Percentiles rank a stretch among this genome's conserved stretches.
Conservation (phyloP, 2,797 vertebrate genomes). For the Chiloscyllium punctatum region DNA sequence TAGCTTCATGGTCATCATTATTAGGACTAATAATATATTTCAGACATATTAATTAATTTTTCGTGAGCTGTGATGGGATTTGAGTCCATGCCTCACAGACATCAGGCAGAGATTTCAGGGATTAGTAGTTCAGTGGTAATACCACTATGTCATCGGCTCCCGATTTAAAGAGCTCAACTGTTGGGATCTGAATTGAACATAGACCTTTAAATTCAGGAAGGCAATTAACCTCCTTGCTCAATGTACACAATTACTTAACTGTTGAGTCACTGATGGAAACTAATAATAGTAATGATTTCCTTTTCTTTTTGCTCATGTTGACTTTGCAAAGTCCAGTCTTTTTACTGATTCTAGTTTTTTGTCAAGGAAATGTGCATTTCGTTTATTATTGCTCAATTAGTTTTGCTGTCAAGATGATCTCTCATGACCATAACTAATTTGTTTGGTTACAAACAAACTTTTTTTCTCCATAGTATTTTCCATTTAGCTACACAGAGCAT, state of each 20-base stretch:
- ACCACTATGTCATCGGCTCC: too few relatives aligned
- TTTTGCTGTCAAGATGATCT: not conserved
- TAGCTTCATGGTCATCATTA: too few relatives aligned
- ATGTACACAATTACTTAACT: not conserved
- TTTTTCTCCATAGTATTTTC: not conserved
- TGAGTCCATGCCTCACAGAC: too few relatives aligned
- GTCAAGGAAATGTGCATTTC: not conserved
- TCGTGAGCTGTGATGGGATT: too few relatives aligned
- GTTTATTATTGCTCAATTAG: not conserved
- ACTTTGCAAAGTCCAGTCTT: not conserved
- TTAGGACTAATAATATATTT: too few relatives aligned
- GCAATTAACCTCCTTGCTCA: not conserved
- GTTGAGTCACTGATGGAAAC: not conserved
- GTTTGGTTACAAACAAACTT: not conserved
- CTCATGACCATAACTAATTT: not conserved
- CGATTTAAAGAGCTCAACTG: not conserved
- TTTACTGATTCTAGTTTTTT: not conserved
- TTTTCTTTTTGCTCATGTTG: slow-evolving; percentile 16
- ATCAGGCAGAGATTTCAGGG: too few relatives aligned
- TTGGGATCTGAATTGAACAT: not conserved
- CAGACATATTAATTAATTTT: too few relatives aligned
- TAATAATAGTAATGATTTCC: not conserved
- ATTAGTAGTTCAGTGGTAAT: too few relatives aligned
- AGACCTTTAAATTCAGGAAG: not conserved
- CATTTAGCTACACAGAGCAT: not conserved